Evolutionary conservation across 1,140 invertebrate genomes (phyloP).

Genomic region (Caerostris extrusa): DNA sequence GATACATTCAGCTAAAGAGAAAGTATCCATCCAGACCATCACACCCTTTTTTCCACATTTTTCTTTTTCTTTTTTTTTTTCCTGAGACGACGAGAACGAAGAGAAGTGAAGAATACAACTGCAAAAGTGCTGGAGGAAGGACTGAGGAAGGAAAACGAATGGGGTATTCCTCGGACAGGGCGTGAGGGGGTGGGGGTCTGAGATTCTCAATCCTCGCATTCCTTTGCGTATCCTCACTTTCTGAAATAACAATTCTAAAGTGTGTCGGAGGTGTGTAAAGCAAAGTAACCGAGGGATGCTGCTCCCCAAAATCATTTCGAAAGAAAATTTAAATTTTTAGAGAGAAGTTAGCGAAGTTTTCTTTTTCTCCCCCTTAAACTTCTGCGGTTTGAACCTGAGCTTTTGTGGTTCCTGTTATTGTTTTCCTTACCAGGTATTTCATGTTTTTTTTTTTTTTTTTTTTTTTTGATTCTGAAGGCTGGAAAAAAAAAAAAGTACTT

Average conservation of each 20-base stretch:
- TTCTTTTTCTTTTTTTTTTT: background rate
- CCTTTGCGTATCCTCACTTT: slow-evolving; percentile 16
- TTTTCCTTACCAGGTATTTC: slow-evolving; percentile 6
- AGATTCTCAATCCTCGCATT: background rate
- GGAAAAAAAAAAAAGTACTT: background rate
- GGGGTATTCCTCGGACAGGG: background rate
- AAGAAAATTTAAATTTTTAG: slow-evolving; percentile 43
- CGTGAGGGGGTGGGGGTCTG: background rate
- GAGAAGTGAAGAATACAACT: slow-evolving; percentile 5
- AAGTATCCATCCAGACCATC: background rate
- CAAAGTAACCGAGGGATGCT: background rate
- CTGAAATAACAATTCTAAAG: background rate
- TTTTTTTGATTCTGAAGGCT: too few species aligned
- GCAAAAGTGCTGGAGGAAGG: background rate
- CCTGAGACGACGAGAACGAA: background rate
- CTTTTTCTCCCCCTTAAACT: too few species aligned
- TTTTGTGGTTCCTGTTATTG: background rate
- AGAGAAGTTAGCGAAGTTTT: background rate
- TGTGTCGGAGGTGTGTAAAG: background rate
- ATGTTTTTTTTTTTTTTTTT: too few species aligned
- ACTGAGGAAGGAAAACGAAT: background rate
- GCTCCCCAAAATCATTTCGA: background rate
- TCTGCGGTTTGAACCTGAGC: background rate
- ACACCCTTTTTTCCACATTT: too few species aligned
- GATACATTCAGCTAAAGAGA: slow-evolving; percentile 52